Evolutionary conservation across 2,113 vertebrate genomes (phyloP).

Genomic region (Oncorhynchus tshawytscha): DNA sequence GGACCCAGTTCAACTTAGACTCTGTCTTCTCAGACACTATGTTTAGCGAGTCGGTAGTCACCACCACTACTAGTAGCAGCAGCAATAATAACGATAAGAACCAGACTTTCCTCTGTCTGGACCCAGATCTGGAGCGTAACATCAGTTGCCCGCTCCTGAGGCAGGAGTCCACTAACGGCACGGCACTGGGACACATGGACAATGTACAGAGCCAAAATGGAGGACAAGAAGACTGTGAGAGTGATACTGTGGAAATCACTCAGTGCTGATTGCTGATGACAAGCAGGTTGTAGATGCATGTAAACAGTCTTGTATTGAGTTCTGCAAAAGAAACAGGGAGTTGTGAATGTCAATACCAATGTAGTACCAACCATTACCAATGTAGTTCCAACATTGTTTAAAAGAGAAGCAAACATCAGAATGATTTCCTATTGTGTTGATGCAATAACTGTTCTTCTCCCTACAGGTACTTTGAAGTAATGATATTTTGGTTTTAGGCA

Average conservation of each 20-base stretch:
- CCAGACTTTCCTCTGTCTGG: conserved; percentile 72
- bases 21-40: conserved; percentile 64
- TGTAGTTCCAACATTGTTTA: neutral
- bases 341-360: neutral
- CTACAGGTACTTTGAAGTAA: too few relatives aligned
- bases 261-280: conserved; percentile 8
- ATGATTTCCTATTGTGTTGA: too few relatives aligned
- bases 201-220: conserved; percentile 4
- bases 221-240: conserved; percentile 14
- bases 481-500: too few relatives aligned
- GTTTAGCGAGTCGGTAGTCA: conserved; percentile 46
- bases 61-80: conserved; percentile 23
- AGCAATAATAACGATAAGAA: conserved; percentile 23
- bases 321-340: conserved; percentile 11
- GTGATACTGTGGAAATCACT: neutral
- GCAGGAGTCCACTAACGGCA: conserved; percentile 4
- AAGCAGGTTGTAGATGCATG: conserved; percentile 24
- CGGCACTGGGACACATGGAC: conserved; percentile 7
- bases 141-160: conserved; percentile 70
- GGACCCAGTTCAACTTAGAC: conserved; percentile 65
- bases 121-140: conserved; percentile 75
- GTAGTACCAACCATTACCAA: too few relatives aligned
- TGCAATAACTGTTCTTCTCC: too few relatives aligned
- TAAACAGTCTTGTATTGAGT: too few relatives aligned
- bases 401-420: too few relatives aligned